phyloP scores from a whole-genome alignment of 2,888 invertebrate species.

The Stegana nigrithorax region DNA sequence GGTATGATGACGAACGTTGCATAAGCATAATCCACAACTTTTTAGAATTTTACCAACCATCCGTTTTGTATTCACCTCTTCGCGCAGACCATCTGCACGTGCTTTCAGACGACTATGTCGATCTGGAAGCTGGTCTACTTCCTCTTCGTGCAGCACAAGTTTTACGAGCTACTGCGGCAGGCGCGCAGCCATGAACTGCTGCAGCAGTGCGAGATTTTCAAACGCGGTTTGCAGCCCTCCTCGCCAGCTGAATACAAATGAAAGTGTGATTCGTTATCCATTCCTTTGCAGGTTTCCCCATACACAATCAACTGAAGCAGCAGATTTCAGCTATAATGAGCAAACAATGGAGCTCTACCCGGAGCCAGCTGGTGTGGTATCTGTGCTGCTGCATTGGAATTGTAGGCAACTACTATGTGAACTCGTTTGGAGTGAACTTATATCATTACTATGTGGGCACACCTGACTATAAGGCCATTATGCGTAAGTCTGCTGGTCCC shows the following conservation, averaged over 20 bases:
- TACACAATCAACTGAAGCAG: conserved; percentile 36
- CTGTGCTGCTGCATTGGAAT: conserved; percentile 38
- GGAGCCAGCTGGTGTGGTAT: conserved; percentile 50
- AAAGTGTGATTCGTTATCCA: not conserved
- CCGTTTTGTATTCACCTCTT: conserved; percentile 22
- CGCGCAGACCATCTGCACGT: conserved; percentile 45
- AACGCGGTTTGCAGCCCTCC: conserved; percentile 24
- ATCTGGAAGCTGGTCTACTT: conserved; percentile 49
- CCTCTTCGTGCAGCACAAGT: conserved; percentile 43
- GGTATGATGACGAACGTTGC: conserved; percentile 31
- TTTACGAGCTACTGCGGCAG: conserved; percentile 41
- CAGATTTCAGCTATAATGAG: conserved; percentile 44
- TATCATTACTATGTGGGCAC: conserved; percentile 39
- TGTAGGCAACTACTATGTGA: conserved; percentile 44
- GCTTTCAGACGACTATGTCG: conserved; percentile 43
- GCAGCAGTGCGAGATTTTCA: conserved; percentile 48
- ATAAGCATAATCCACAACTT: conserved; percentile 21
- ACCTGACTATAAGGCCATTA: conserved; percentile 35
- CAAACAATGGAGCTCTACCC: conserved; percentile 46
- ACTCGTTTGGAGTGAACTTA: conserved; percentile 41
- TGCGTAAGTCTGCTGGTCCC: conserved; percentile 44
- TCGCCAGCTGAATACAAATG: not conserved
- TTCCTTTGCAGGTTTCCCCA: conserved; percentile 42
- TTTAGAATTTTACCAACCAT: too few relatives aligned
- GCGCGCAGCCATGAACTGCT: conserved; percentile 48